Evolutionary conservation across 2,113 vertebrate genomes (phyloP).

Genomic region (Promerops cafer): DNA sequence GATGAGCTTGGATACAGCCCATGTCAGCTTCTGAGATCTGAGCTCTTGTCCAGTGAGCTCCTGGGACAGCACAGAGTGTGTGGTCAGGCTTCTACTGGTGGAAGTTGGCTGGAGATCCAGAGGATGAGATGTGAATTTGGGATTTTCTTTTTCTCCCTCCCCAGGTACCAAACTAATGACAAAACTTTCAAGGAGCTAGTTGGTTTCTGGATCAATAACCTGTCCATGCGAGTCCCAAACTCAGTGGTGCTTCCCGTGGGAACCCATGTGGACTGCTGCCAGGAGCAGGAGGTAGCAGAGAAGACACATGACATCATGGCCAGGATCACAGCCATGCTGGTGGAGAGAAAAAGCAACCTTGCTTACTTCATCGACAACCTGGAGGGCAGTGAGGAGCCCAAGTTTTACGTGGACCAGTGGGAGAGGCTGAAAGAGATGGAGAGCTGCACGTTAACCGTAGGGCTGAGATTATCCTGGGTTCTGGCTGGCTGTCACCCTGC

Average conservation of each 20-base stretch:
- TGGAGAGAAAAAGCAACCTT: conserved; percentile 37
- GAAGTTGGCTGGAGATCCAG: neutral
- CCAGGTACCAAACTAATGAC: conserved; percentile 53
- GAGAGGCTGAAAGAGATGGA: conserved; percentile 57
- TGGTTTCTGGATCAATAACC: conserved; percentile 74
- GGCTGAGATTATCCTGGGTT: neutral
- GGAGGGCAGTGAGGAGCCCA: conserved; percentile 28
- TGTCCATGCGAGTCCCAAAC: conserved; percentile 68
- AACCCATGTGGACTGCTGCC: conserved; percentile 66
- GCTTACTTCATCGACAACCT: conserved; percentile 47
- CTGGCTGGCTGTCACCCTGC: neutral
- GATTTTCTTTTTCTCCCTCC: neutral
- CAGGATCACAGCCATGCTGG: conserved; percentile 44
- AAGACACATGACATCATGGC: conserved; percentile 58
- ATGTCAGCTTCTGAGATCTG: neutral
- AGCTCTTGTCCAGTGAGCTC: neutral
- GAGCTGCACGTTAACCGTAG: conserved; percentile 25
- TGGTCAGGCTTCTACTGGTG: neutral
- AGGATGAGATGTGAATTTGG: neutral
- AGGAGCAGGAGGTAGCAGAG: conserved; percentile 31
- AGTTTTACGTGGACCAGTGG: conserved; percentile 56
- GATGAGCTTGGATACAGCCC: neutral
- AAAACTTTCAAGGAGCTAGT: conserved; percentile 59
- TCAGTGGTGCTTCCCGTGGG: conserved; percentile 67
- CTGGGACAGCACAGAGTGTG: neutral